Base-by-base conservation (phyloP, 2,113 vertebrate genomes). In the Centrocercus urophasianus region DNA sequence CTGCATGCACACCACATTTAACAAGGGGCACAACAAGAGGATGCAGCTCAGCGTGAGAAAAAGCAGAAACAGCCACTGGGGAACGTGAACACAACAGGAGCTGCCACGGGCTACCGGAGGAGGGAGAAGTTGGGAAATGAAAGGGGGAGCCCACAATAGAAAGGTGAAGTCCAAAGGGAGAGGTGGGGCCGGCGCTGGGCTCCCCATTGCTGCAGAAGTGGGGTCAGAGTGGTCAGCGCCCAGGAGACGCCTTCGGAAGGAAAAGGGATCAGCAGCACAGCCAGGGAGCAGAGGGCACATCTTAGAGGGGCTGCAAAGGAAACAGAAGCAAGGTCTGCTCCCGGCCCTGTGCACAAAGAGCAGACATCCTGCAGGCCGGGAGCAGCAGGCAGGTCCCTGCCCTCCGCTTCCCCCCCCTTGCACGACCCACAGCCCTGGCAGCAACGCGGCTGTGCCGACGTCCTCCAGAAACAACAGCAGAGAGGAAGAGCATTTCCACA, bases 401-500 rank as follows among this genome's bases (percentile, higher is more conserved):
- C 42, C 6, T 61, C 77, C 42, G 7, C 61, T 96, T 97, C 89
- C 89, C 76, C 71, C 86, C 74, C 82, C 86, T 7, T 16, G 8
- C 52, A 88, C 69, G 22, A 75, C 56, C 86, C 6, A 6, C 82
- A 17, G 70, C 59, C 86, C 90, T 32, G 2, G 92, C 86, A 91
- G 57, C 75, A 86, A 71, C 1, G 22, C 77, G 45, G 78, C 56
- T 71, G 43, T 67, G 86, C 66, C 61, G 81, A 80, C 40, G 5
- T 25, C 88, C 93, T 93, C 86, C 93, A 83, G 90, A 94, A 96
- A 95, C 79, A 84, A 84, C 69, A 70, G 69, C 10, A 0, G 47
- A 91, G 91, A 95, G 91, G 94, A 95, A 96, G 69, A 95, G 82
- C 22, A 0, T 65, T 87, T 93, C 93, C 91, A 90, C 82, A 70